A percentile compares a stretch with the other conserved stretches of the same genome.
phyloP scores from a whole-genome alignment of 1,140 invertebrate genomes.

The Pseudomyrmex sp. region DNA sequence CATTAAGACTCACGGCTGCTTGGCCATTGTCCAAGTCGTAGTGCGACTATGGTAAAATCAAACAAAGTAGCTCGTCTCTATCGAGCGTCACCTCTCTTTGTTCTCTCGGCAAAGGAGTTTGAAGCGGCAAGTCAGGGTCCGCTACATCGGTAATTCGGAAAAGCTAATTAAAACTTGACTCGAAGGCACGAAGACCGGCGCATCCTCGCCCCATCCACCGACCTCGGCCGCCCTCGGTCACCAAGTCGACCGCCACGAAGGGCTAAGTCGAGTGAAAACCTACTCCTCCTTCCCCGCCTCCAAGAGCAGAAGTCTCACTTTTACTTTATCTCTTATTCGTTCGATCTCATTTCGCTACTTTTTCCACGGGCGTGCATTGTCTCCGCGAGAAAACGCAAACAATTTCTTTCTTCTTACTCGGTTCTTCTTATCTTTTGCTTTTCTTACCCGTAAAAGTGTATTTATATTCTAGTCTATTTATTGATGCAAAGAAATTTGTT shows the following conservation, averaged over 20 bases:
- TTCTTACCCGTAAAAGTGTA: neutral
- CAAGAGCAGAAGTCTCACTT: conserved; percentile 69
- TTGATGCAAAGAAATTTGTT: neutral
- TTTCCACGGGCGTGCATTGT: conserved; percentile 69
- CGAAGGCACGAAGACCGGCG: conserved; percentile 68
- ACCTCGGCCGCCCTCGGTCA: conserved; percentile 64
- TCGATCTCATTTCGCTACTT: conserved; percentile 67
- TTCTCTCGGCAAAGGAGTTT: conserved; percentile 70
- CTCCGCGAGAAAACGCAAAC: conserved; percentile 60
- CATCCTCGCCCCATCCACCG: conserved; percentile 45
- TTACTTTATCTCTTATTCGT: conserved; percentile 67
- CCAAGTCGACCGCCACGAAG: conserved; percentile 69
- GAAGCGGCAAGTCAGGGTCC: conserved; percentile 64
- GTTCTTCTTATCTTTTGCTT: neutral
- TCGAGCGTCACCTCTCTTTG: conserved; percentile 63
- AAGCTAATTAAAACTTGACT: conserved; percentile 82
- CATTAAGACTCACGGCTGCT: conserved; percentile 64
- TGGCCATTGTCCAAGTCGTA: conserved; percentile 71
- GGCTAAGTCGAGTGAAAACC: conserved; percentile 77
- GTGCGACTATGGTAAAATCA: conserved; percentile 53
- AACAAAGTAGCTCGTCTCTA: conserved; percentile 15
- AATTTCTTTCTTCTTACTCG: conserved; percentile 50
- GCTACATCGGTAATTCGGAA: conserved; percentile 79
- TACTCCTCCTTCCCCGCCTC: conserved; percentile 18
- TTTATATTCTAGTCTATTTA: neutral